phyloP scores from a whole-genome alignment of 1,140 invertebrate species.

The Phocides pigmalion region DNA sequence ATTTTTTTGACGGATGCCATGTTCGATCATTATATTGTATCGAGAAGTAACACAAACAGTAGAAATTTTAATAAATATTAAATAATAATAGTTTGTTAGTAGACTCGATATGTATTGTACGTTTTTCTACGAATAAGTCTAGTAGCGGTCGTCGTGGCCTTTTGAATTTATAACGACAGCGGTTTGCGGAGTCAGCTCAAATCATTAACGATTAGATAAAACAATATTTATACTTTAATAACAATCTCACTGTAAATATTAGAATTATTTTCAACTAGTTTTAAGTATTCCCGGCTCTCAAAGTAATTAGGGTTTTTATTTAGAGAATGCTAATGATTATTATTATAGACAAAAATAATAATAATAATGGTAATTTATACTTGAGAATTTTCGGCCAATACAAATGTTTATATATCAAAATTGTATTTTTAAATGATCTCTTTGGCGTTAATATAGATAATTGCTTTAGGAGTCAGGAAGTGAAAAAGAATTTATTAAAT shows the following conservation, averaged over 20 bases:
- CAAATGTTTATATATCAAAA: slow-evolving; percentile 76
- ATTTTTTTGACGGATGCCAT: slow-evolving; percentile 61
- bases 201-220: slow-evolving; percentile 79
- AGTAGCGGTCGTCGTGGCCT: slow-evolving; percentile 45
- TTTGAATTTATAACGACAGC: slow-evolving; percentile 46
- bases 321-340: slow-evolving; percentile 67
- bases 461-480: slow-evolving; percentile 81
- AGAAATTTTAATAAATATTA: slow-evolving; percentile 33
- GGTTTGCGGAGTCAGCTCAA: slow-evolving; percentile 72
- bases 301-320: slow-evolving; percentile 79
- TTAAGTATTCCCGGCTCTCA: slow-evolving; percentile 81
- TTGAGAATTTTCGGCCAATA: slow-evolving; percentile 75
- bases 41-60: slow-evolving; percentile 35
- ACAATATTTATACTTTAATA: slow-evolving; percentile 73
- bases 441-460: slow-evolving; percentile 72
- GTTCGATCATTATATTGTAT: slow-evolving; percentile 40
- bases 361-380: slow-evolving; percentile 68
- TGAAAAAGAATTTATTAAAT: slow-evolving; percentile 80
- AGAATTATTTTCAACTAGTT: slow-evolving; percentile 63
- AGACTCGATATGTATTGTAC: slow-evolving; percentile 39
- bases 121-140: slow-evolving; percentile 43
- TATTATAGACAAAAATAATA: slow-evolving; percentile 56
- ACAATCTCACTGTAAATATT: slow-evolving; percentile 83
- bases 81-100: slow-evolving; percentile 42
- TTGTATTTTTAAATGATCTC: slow-evolving; percentile 83